Base-by-base conservation (phyloP, 2,888 invertebrate genomes). In the Thereva nobilitata region DNA sequence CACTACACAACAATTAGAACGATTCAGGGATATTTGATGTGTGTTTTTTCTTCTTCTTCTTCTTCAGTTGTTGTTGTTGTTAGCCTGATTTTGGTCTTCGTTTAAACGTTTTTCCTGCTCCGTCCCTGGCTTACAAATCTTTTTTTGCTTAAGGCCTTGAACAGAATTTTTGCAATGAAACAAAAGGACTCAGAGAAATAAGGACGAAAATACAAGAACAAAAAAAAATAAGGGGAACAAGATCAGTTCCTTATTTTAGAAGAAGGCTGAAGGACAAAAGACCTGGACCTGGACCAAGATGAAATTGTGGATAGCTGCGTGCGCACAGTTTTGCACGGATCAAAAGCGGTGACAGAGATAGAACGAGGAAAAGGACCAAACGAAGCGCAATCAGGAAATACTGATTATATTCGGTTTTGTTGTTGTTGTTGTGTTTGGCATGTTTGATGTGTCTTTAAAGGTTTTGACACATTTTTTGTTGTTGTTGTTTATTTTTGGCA, bases 281-380 rank as follows among this genome's bases (percentile, higher is more conserved):
- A 35, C 34, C 23, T 23, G 23, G 23, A 23, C 23, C 23, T 23
- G 23, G 23, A 23, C 23, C 23, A 23, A 23, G 23, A 23, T 23
- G 23, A 23, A 23, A 23, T 47, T 12, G n/a, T 47, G 6, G n/a
- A n/a, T 47, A 47, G 7, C 10, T n/a, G 10, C 10, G 41, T 12
- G 12, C n/a, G 7, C 38, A 7, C 38, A 9, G 40, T 10, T n/a
- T 41, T 12, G 41, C 9, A 12, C 10, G 12, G n/a, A 37, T 6
- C 38, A 38, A 12, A 23, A 40, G 12, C 7, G 35, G 35, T 56
- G 56, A 56, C 5, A 7, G 56, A 56, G 42, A 42, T 23, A 34
- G 44, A 42, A 56, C 56, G 56, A 56, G 56, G 56, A 56, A 56
- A 56, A 56, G 56, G 35, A 56, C 44, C 34, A 2, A 41, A 23